Base-by-base conservation (phyloP, 2,888 invertebrate species). In the Himalopsyche kuldschensis region DNA sequence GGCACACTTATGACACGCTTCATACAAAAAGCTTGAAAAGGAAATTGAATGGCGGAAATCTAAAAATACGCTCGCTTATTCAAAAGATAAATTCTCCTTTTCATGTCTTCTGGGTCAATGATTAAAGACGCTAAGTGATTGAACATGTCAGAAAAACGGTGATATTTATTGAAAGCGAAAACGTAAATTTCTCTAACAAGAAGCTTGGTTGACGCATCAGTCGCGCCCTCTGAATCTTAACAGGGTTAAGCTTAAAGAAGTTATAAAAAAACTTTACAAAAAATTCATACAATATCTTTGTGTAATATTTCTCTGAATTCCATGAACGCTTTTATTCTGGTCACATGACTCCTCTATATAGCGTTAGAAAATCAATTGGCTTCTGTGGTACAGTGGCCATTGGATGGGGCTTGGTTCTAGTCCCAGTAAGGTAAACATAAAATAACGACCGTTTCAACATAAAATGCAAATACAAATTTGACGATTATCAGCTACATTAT, bases 211-310 rank as follows among this genome's bases (percentile, higher is more conserved):
- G 81, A 78, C 77, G 80, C 27, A 83, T 77, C 80, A 69, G 47
- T 75, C 79, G 80, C 78, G 83, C 80, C 82, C 78, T 82, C 78
- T 81, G 82, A 85, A 85, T 84, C 85, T 83, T 83, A 84, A 79
- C 78, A 82, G 79, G 78, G 83, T 80, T 75, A 75, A 80, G 41
- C 27, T 69, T 30, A 69, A 69, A 69, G 30, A 27, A 69, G 69
- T 30, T 30, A 5, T 69, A 69, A 69, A 27, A 3, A 69, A 69
- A 69, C 30, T 69, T 69, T 69, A 30, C 11, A 1, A 30, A 0
- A 55, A 20, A 3, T 55, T 48, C 6, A 32, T 32, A 32, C 0
- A 32, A 32, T 5, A 32, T 32, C 1, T 47, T n/a, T 47, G 5
- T 47, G n/a, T n/a, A n/a, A n/a, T n/a, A n/a, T n/a, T n/a, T n/a